Conservation (phyloP, 2,797 vertebrate species). For the Intellagama lesueurii region DNA sequence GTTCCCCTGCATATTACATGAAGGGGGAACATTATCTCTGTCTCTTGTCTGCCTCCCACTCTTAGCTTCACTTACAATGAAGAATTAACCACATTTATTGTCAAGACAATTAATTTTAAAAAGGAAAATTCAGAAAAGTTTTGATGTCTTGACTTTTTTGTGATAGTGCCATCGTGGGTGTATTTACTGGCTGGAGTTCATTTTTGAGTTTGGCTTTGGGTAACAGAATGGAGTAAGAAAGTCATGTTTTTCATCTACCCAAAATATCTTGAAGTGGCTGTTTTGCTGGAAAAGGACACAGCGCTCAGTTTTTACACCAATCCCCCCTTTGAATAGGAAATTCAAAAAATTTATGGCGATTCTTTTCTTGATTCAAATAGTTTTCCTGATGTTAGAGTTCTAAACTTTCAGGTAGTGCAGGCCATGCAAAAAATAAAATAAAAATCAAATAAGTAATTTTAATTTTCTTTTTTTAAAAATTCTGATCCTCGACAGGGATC, state of each 20-base stretch:
- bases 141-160: neutral
- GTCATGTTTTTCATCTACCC: slow-evolving; percentile 37
- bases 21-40: neutral
- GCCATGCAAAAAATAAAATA: neutral
- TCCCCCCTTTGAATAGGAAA: slow-evolving; percentile 10
- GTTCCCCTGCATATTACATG: neutral
- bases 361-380: neutral
- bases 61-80: neutral
- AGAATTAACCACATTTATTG: neutral
- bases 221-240: slow-evolving; percentile 28
- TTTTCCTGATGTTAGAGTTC: neutral
- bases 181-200: neutral
- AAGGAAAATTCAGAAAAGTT: neutral
- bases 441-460: slow-evolving; percentile 55
- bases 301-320: neutral
- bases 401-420: neutral
- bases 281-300: slow-evolving; percentile 27
- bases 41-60: no score
- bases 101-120: neutral
- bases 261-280: slow-evolving; percentile 29
- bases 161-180: no score
- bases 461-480: neutral
- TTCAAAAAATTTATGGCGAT: neutral
- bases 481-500: slow-evolving; percentile 59
- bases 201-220: neutral